Percentiles rank a stretch among this genome's conserved stretches.
Evolutionary conservation across 2,797 vertebrate species (phyloP).

Genomic region (Acrossocheilus fasciatus): DNA sequence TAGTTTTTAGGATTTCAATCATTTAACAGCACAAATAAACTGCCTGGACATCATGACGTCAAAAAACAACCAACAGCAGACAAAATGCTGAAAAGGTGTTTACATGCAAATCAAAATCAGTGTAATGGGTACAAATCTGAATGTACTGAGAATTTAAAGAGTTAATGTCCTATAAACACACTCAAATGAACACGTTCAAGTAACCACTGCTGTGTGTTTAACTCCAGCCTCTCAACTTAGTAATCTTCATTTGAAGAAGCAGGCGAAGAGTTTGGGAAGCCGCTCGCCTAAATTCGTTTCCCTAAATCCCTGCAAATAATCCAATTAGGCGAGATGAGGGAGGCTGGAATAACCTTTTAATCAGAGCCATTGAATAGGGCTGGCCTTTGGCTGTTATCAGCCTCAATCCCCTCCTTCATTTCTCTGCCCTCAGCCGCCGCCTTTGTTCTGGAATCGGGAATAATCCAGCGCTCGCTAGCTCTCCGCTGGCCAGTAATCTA

Average conservation of each 20-base stretch:
- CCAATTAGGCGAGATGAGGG: slow-evolving; percentile 83
- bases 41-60: background rate
- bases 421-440: slow-evolving; percentile 63
- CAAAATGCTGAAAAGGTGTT: background rate
- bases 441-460: slow-evolving; percentile 80
- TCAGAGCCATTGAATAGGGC: slow-evolving; percentile 80
- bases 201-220: slow-evolving; percentile 1
- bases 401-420: slow-evolving; percentile 71
- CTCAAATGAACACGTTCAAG: background rate
- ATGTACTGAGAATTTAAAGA: background rate
- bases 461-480: slow-evolving; percentile 79
- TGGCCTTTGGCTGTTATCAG: slow-evolving; percentile 83
- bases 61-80: background rate
- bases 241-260: slow-evolving; percentile 75
- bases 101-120: background rate
- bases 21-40: background rate
- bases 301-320: slow-evolving; percentile 87
- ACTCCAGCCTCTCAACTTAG: slow-evolving; percentile 45
- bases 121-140: background rate
- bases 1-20: background rate
- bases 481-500: slow-evolving; percentile 78
- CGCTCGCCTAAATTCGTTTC: slow-evolving; percentile 82
- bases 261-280: slow-evolving; percentile 70
- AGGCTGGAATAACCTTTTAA: slow-evolving; percentile 85
- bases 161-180: background rate